Evolutionary conservation across 2,113 vertebrate genomes (phyloP).

Genomic region (Cyrtonyx montezumae): DNA sequence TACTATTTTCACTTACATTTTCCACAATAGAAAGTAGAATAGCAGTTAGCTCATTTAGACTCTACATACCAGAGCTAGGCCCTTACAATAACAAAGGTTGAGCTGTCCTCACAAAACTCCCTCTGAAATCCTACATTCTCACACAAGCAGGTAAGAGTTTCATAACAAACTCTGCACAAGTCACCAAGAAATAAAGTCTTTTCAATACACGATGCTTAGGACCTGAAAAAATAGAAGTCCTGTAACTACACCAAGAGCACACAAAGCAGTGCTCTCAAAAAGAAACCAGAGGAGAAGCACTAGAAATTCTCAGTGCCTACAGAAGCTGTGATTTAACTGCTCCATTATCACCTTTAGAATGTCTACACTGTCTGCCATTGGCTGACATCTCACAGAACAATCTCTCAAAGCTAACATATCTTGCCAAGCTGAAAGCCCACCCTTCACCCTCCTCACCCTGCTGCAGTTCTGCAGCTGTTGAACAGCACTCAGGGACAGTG

Average conservation of each 20-base stretch:
- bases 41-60: background rate
- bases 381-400: background rate
- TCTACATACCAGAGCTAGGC: fast-evolving
- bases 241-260: background rate
- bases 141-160: background rate
- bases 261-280: background rate
- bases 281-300: background rate
- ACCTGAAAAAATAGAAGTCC: background rate
- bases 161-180: background rate
- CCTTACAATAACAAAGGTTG: background rate
- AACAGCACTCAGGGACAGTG: background rate
- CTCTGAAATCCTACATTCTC: background rate
- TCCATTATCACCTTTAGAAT: fast-evolving
- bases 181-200: background rate
- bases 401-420: background rate
- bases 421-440: background rate
- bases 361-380: background rate
- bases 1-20: background rate
- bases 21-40: fast-evolving
- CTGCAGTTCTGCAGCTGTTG: background rate
- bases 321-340: background rate
- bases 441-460: background rate
- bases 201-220: background rate
- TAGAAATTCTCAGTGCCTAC: background rate
- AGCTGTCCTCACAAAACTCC: background rate